Conservation (phyloP, 2,113 vertebrate genomes). For the Merops nubicus region DNA sequence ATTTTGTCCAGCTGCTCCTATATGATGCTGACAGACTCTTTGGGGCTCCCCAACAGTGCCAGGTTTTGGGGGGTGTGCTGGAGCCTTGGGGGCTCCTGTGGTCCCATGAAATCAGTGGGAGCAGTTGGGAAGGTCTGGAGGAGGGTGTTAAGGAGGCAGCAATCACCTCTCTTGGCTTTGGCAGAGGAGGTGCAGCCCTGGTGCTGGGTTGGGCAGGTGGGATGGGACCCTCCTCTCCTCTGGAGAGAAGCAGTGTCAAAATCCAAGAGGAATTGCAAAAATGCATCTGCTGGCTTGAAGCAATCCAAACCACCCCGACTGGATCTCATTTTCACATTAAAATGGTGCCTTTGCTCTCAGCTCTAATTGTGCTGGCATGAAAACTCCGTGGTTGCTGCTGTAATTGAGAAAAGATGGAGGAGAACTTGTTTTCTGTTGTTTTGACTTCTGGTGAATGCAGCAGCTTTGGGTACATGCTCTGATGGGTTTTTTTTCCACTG, state of each 20-base stretch:
- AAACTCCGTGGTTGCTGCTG: not conserved
- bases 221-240: not conserved
- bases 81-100: not conserved
- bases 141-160: not conserved
- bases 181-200: rapidly evolving
- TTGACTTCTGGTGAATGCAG: not conserved
- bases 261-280: not conserved
- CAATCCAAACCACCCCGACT: not conserved
- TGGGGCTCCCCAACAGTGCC: too few relatives aligned
- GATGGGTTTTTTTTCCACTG: not conserved
- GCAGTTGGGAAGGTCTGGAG: not conserved
- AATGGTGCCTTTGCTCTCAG: not conserved
- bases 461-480: not conserved
- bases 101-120: not conserved
- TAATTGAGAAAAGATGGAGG: slow-evolving; percentile 1
- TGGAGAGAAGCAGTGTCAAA: not conserved
- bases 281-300: not conserved
- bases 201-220: not conserved
- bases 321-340: not conserved
- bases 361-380: not conserved
- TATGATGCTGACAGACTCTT: not conserved
- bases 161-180: not conserved
- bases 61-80: rapidly evolving
- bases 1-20: not conserved
- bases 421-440: not conserved